Conservation (phyloP, 2,888 invertebrate genomes). For the Adelphocoris suturalis region DNA sequence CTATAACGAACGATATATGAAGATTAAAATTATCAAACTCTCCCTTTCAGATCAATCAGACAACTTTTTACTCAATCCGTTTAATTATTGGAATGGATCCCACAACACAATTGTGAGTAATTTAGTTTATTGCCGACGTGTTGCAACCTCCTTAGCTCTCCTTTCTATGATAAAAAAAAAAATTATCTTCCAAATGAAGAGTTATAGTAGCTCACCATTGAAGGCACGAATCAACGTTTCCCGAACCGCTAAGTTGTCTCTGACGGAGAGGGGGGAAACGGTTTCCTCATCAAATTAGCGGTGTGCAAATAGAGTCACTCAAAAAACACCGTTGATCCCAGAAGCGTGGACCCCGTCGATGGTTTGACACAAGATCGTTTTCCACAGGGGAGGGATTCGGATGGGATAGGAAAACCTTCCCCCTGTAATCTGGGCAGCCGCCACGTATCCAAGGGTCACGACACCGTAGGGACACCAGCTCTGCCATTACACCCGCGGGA, state of each 20-base stretch:
- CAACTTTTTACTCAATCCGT: too few species aligned
- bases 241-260: slow-evolving; percentile 12
- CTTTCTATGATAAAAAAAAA: too few species aligned
- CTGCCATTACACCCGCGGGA: slow-evolving; percentile 13
- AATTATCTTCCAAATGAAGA: neutral
- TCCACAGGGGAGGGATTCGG: slow-evolving; percentile 5
- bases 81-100: too few species aligned
- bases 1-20: too few species aligned
- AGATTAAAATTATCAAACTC: too few species aligned
- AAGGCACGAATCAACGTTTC: neutral
- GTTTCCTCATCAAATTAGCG: slow-evolving; percentile 48
- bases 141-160: too few species aligned
- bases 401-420: neutral
- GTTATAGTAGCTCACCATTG: neutral
- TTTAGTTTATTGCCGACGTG: too few species aligned
- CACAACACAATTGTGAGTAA: too few species aligned
- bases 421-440: slow-evolving; percentile 46
- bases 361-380: slow-evolving; percentile 35
- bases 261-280: neutral
- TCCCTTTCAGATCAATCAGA: too few species aligned
- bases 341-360: slow-evolving; percentile 42
- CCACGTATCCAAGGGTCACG: slow-evolving; percentile 54
- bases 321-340: slow-evolving; percentile 16
- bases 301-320: slow-evolving; percentile 42
- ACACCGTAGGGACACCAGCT: slow-evolving; percentile 45